These are phyloP conservation scores for Chalcis sispes DNA, from an alignment of 2,888 invertebrate genomes.

Conservation along the genomic window DNA sequence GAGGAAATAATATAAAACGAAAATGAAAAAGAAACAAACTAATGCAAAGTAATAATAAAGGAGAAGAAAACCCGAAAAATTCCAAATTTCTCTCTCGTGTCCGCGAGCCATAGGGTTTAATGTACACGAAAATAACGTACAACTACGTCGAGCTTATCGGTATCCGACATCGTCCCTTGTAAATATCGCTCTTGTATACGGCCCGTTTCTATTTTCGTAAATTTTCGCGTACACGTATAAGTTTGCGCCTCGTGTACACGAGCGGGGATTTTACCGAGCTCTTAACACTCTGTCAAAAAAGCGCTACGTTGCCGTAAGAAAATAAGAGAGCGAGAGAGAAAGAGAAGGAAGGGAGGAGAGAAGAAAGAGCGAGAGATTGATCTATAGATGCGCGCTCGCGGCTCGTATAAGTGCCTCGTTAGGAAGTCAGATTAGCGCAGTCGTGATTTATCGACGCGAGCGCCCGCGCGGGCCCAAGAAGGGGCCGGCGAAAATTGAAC, in stretches of 20 bases:
- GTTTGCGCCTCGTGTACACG: too few relatives aligned
- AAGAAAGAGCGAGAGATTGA: constrained; percentile 35
- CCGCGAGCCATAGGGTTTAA: not conserved
- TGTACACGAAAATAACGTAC: not conserved
- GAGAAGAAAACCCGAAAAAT: not conserved
- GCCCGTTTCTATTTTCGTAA: too few relatives aligned
- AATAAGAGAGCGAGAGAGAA: constrained; percentile 10
- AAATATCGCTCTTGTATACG: not conserved
- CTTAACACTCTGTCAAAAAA: constrained; percentile 26
- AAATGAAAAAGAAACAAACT: too few relatives aligned
- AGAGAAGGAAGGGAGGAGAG: not conserved
- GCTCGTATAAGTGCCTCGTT: constrained; percentile 53
- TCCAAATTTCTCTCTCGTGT: not conserved
- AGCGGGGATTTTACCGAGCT: not conserved
- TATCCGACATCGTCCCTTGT: not conserved
- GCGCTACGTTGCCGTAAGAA: not conserved
- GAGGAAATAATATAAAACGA: too few relatives aligned
- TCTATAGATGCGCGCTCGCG: constrained; percentile 38
- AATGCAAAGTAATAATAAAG: not conserved
- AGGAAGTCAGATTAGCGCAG: constrained; percentile 57
- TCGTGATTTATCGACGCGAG: constrained; percentile 66
- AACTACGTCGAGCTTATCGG: constrained; percentile 8
- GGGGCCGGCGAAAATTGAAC: constrained; percentile 61
- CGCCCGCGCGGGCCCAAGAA: constrained; percentile 56
- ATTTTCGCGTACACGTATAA: not conserved